Conservation (phyloP, 2,888 invertebrate species). For the Sphecodes monilicornis region DNA sequence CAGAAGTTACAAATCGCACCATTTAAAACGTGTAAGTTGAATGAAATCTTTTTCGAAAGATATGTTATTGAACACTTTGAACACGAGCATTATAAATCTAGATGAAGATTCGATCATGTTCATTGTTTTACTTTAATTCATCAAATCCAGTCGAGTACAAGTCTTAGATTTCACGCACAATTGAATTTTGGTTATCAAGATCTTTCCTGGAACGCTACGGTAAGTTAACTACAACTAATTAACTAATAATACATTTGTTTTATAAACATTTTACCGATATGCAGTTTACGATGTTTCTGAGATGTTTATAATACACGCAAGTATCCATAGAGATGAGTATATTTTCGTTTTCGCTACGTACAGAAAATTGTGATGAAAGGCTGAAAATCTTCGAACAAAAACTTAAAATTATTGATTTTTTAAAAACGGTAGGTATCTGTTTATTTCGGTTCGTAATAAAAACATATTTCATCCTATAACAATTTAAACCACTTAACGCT, state of each 20-base stretch:
- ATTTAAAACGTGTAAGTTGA: not conserved
- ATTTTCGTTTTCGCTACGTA: not conserved
- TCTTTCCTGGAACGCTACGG: not conserved
- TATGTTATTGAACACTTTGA: not conserved
- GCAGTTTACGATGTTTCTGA: not conserved
- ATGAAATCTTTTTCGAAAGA: not conserved
- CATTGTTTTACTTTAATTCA: not conserved
- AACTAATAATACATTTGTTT: not conserved
- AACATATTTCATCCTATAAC: too few species aligned
- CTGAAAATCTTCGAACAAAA: not conserved
- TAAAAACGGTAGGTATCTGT: too few species aligned
- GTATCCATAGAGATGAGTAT: not conserved
- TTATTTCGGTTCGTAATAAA: too few species aligned
- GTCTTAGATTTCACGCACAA: not conserved
- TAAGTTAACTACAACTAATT: not conserved
- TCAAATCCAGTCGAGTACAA: not conserved
- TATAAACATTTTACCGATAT: not conserved
- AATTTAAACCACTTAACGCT: too few species aligned
- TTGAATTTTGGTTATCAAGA: not conserved
- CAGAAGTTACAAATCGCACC: not conserved
- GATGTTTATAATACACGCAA: not conserved
- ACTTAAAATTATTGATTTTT: not conserved
- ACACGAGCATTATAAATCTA: not conserved
- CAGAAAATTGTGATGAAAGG: not conserved
- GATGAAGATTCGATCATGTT: not conserved